Percentiles rank a stretch among this genome's conserved stretches.
Conservation (phyloP, 2,888 invertebrate species). For the Eueremaeus valkanovi region DNA sequence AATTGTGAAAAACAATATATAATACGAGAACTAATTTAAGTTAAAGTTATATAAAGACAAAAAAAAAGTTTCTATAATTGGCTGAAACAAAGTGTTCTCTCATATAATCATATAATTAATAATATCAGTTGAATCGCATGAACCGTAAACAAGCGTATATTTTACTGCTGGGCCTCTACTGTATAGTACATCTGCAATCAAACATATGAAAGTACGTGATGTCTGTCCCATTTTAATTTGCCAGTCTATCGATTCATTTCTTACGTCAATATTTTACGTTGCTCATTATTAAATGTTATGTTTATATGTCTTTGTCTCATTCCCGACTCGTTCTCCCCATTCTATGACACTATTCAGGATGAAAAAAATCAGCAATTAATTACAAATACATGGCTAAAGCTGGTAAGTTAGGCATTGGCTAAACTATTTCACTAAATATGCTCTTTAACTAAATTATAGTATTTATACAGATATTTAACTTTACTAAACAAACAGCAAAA, state of each 20-base stretch:
- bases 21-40: neutral
- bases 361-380: conserved; percentile 95
- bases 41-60: neutral
- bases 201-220: conserved; percentile 40
- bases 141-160: neutral
- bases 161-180: neutral
- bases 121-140: conserved; percentile 6
- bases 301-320: conserved; percentile 44
- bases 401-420: conserved; percentile 63
- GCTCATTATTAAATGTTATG: conserved; percentile 34
- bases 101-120: too few relatives aligned
- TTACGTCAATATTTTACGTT: neutral
- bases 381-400: conserved; percentile 93
- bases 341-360: conserved; percentile 66
- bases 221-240: conserved; percentile 27
- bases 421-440: conserved; percentile 19
- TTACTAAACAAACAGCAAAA: too few relatives aligned
- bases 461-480: too few relatives aligned
- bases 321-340: conserved; percentile 64
- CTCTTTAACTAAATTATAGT: too few relatives aligned
- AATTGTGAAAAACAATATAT: neutral
- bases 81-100: neutral
- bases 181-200: neutral
- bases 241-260: conserved; percentile 17
- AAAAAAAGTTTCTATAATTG: neutral